Percentiles rank a stretch among this genome's conserved stretches.
Evolutionary conservation across 1,140 invertebrate species (phyloP).

Genomic region (Atopsyche davidsoni): DNA sequence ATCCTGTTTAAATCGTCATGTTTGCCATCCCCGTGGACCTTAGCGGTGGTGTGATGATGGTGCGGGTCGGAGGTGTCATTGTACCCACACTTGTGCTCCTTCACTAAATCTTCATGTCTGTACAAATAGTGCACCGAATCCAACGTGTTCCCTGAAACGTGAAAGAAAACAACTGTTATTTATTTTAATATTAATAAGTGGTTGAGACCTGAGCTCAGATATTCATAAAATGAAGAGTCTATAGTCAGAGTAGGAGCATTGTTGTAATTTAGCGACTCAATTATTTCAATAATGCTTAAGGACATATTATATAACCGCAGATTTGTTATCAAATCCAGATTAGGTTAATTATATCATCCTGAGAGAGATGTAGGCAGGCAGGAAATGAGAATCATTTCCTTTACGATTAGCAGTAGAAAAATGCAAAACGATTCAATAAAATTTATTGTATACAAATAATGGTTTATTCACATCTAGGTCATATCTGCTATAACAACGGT

Average conservation of each 20-base stretch:
- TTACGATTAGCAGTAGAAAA: too few species aligned
- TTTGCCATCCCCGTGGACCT: conserved; percentile 19
- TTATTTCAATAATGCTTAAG: background rate
- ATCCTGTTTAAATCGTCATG: conserved; percentile 47
- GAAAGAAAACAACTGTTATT: conserved; percentile 28
- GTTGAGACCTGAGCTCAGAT: too few species aligned
- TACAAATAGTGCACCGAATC: conserved; percentile 58
- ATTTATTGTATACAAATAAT: background rate
- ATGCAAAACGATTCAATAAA: background rate
- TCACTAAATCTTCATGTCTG: conserved; percentile 61
- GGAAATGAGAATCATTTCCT: too few species aligned
- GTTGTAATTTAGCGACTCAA: background rate
- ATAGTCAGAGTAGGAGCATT: too few species aligned
- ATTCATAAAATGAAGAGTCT: too few species aligned
- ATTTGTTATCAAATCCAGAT: background rate
- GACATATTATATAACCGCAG: background rate
- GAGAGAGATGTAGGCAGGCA: too few species aligned
- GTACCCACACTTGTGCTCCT: conserved; percentile 65
- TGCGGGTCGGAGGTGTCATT: background rate
- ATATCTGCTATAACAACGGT: too few species aligned
- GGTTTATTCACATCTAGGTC: too few species aligned
- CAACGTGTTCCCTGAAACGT: conserved; percentile 41
- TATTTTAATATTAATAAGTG: too few species aligned
- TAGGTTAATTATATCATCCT: too few species aligned
- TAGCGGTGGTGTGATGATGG: background rate